Percentiles rank a stretch among this genome's conserved stretches.
Conservation (phyloP, 2,888 invertebrate species). For the Tetragonula carbonaria region DNA sequence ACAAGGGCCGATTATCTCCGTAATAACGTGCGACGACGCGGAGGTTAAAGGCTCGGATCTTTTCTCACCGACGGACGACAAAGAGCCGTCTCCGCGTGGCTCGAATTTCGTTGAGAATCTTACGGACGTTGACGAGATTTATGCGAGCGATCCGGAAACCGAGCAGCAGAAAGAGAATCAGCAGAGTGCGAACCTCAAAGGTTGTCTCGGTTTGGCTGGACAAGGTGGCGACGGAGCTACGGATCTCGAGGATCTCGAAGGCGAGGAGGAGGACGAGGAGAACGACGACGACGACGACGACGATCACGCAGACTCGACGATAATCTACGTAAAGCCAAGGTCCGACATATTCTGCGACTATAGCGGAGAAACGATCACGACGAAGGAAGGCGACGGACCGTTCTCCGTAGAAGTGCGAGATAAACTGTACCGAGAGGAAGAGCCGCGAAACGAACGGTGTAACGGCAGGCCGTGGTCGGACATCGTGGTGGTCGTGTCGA, state of each 20-base stretch:
- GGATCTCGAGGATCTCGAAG: conserved; percentile 80
- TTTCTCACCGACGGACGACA: conserved; percentile 52
- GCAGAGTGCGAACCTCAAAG: conserved; percentile 51
- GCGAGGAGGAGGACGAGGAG: conserved; percentile 77
- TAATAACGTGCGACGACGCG: conserved; percentile 74
- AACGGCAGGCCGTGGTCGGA: conserved; percentile 56
- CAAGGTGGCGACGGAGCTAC: conserved; percentile 75
- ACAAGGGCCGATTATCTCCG: conserved; percentile 76
- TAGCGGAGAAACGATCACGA: conserved; percentile 79
- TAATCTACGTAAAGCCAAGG: conserved; percentile 71
- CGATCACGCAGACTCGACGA: conserved; percentile 58
- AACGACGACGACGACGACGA: conserved; percentile 71
- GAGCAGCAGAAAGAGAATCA: conserved; percentile 25
- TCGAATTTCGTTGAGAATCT: conserved; percentile 77
- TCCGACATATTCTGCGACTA: conserved; percentile 78
- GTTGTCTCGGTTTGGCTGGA: no score
- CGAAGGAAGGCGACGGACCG: conserved; percentile 82
- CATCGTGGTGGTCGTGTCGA: conserved; percentile 69
- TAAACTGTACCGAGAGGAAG: conserved; percentile 73
- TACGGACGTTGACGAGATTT: conserved; percentile 82
- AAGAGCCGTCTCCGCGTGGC: conserved; percentile 55
- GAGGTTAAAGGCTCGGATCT: conserved; percentile 43
- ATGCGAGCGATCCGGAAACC: conserved; percentile 77
- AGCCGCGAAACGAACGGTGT: neutral
- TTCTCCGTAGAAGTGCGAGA: conserved; percentile 81